Conservation (phyloP, 2,113 vertebrate species). For the Lepisosteus osseus region DNA sequence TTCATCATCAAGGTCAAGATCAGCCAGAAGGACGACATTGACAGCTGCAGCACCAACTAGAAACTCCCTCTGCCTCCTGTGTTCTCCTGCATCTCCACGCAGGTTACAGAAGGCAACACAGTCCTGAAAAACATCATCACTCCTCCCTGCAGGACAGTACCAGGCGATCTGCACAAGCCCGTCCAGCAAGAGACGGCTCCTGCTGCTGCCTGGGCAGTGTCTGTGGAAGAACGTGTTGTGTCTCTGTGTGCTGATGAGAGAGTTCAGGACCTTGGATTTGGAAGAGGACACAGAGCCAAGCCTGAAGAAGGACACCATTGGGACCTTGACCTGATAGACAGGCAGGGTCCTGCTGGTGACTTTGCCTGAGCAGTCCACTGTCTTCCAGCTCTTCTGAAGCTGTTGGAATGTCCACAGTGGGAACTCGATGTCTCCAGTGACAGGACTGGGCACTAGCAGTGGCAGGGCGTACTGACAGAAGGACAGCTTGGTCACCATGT, state of each 20-base stretch:
- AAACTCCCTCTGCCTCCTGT: slow-evolving; percentile 44
- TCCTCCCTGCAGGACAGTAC: slow-evolving; percentile 63
- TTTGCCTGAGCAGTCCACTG: not conserved
- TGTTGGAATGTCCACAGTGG: slow-evolving; percentile 63
- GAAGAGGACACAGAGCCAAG: slow-evolving; percentile 61
- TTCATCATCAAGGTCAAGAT: slow-evolving; percentile 23
- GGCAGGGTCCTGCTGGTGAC: slow-evolving; percentile 41
- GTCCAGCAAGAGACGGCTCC: slow-evolving; percentile 52
- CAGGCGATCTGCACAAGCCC: slow-evolving; percentile 71
- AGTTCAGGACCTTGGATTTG: slow-evolving; percentile 71
- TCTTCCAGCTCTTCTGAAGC: slow-evolving; percentile 61
- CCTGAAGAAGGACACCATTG: slow-evolving; percentile 62
- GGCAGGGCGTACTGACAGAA: slow-evolving; percentile 70
- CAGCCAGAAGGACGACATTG: slow-evolving; percentile 49
- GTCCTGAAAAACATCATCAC: slow-evolving; percentile 54
- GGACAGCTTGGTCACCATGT: slow-evolving; percentile 60
- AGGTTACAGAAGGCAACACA: slow-evolving; percentile 65
- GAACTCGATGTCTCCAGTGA: slow-evolving; percentile 47
- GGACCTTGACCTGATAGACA: slow-evolving; percentile 48
- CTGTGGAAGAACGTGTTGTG: slow-evolving; percentile 62
- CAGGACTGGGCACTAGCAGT: slow-evolving; percentile 56
- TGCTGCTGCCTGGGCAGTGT: slow-evolving; percentile 57
- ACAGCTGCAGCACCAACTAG: slow-evolving; percentile 52
- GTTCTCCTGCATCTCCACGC: slow-evolving; percentile 53
- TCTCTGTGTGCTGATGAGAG: slow-evolving; percentile 52